Conservation (phyloP, 2,888 invertebrate genomes). For the Rhagonycha fulva region DNA sequence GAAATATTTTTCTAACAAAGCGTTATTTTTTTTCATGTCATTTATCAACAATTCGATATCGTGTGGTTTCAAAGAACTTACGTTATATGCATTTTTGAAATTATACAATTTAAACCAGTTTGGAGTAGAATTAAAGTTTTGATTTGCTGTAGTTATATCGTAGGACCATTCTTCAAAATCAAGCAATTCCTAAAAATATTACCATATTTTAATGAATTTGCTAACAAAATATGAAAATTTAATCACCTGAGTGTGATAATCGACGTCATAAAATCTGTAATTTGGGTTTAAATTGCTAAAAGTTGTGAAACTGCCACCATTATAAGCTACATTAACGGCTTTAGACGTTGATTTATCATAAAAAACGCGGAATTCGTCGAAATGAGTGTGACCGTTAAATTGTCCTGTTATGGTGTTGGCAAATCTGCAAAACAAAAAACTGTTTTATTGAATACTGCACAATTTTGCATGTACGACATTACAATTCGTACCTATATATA, state of each 20-base stretch:
- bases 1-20: slow-evolving; percentile 48
- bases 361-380: slow-evolving; percentile 75
- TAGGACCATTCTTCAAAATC: slow-evolving; percentile 74
- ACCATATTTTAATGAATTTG: neutral
- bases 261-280: slow-evolving; percentile 45
- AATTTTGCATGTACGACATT: no score
- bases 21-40: slow-evolving; percentile 49
- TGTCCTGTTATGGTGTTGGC: slow-evolving; percentile 75
- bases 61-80: slow-evolving; percentile 49
- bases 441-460: no score
- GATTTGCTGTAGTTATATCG: slow-evolving; percentile 74
- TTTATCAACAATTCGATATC: slow-evolving; percentile 52
- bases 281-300: slow-evolving; percentile 64
- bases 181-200: slow-evolving; percentile 34
- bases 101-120: slow-evolving; percentile 77
- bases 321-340: slow-evolving; percentile 75
- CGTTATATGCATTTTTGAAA: slow-evolving; percentile 65
- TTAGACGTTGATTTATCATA: slow-evolving; percentile 61
- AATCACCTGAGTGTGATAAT: slow-evolving; percentile 34
- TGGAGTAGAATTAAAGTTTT: slow-evolving; percentile 60
- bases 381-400: slow-evolving; percentile 84
- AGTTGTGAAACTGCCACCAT: slow-evolving; percentile 57
- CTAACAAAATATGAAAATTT: neutral
- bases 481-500: no score
- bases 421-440: slow-evolving; percentile 60